Evolutionary conservation across 2,797 vertebrate genomes (phyloP), one percentile per base, ranked within the genome.

Genomic region (Syngnathus rostellatus): DNA sequence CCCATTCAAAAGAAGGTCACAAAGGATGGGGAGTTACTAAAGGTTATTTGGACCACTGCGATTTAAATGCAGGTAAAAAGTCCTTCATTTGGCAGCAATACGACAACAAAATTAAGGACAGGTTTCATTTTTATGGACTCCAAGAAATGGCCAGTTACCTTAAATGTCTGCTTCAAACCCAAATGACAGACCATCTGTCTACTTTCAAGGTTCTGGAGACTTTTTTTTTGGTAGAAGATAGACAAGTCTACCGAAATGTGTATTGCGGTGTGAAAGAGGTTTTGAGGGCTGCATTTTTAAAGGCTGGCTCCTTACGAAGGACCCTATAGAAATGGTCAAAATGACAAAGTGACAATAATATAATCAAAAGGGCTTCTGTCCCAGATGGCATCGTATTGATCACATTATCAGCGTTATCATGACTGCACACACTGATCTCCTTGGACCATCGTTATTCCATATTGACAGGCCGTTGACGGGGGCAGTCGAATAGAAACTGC

Each of bases 401-500:
- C 71, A 68, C 80, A 83, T 86, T 74, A 41, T 12, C 31, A 83
- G 79, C 81, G 75, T 72, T 76, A 82, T 76, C 50, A 77, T 16
- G 74, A 74, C 68, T 71, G 70, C 74, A 70, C 77, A 85, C 68
- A 81, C 78, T 83, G 76, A 84, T 85, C 77, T 82, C 75, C 82
- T 81, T 72, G 70, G 69, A 59, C 69, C 63, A 66, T 54, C 77
- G 70, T 77, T 83, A 74, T 77, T 81, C 77, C 76, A 74, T 75
- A 70, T 68, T 53, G 81, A 64, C 75, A 77, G 68, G 61, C 71
- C 75, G 83, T 83, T 84, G 82, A 85, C 81, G 78, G 81, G 79
- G 78, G 79, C 78, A 77, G 85, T 86, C 85, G 88, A 89, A 91
- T 89, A 89, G 86, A 91, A 90, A 88, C 78, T 72, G 86, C 84